Percentiles rank a stretch among this genome's conserved stretches.
These are phyloP conservation scores for Meloidogyne chitwoodi DNA, from an alignment of 1,140 invertebrate genomes.

Conservation along the genomic window DNA sequence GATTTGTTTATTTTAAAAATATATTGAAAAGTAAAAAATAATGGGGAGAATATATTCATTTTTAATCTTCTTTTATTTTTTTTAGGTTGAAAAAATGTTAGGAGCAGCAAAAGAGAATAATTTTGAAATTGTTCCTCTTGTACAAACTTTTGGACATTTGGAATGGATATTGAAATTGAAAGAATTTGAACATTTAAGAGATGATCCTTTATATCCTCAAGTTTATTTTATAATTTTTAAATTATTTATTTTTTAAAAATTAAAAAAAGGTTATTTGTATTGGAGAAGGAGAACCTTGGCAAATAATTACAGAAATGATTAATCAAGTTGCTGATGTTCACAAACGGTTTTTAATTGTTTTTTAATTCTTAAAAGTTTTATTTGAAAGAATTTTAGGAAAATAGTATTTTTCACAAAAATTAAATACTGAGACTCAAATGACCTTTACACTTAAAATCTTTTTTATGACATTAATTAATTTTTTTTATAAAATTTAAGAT, in stretches of 20 bases:
- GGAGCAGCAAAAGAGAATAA: constrained; percentile 66
- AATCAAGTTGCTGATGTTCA: constrained; percentile 66
- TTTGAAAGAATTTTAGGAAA: too few relatives aligned
- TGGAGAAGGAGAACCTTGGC: constrained; percentile 62
- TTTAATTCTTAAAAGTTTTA: background rate
- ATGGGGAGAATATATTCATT: too few relatives aligned
- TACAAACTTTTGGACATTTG: constrained; percentile 91
- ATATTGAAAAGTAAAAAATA: too few relatives aligned
- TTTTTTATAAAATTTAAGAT: too few relatives aligned
- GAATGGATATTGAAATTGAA: constrained; percentile 65
- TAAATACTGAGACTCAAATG: too few relatives aligned
- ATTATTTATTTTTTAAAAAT: background rate
- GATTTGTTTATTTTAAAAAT: too few relatives aligned
- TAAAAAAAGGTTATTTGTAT: constrained; percentile 64
- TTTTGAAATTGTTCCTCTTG: constrained; percentile 79
- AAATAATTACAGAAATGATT: constrained; percentile 65
- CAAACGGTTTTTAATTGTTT: constrained; percentile 37
- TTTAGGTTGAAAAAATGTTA: constrained; percentile 17
- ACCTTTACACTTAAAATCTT: too few relatives aligned
- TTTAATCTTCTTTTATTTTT: too few relatives aligned
- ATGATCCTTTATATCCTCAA: constrained; percentile 63
- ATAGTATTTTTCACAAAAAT: too few relatives aligned
- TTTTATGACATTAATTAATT: too few relatives aligned
- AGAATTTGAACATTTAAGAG: constrained; percentile 63
- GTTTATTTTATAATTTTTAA: constrained; percentile 30